Evolutionary conservation across 2,113 vertebrate species (phyloP).

Genomic region (Columba janthina): DNA sequence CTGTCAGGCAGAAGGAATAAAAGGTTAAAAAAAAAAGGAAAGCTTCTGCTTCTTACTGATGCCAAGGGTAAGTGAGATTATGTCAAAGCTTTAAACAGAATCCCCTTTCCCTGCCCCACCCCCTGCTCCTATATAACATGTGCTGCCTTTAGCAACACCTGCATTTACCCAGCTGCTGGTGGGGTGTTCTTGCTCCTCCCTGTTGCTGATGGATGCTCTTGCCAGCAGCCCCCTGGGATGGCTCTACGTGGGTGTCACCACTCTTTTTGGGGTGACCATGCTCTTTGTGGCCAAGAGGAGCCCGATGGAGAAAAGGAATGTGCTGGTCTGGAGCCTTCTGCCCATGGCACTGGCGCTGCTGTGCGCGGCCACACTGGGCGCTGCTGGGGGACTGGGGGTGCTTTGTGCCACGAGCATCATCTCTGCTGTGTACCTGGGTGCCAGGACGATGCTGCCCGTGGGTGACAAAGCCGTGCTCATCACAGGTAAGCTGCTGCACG

Average conservation of each 20-base stretch:
- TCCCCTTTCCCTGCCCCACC: slow-evolving; percentile 49
- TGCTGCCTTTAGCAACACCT: slow-evolving; percentile 18
- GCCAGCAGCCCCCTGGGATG: background rate
- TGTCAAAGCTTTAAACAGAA: slow-evolving; percentile 28
- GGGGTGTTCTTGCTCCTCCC: background rate
- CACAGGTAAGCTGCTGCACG: slow-evolving; percentile 74
- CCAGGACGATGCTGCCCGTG: slow-evolving; percentile 60
- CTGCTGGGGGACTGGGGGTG: slow-evolving; percentile 29
- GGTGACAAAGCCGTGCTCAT: slow-evolving; percentile 70
- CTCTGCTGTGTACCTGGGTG: background rate
- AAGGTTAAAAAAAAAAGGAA: slow-evolving; percentile 14
- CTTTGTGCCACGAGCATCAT: background rate
- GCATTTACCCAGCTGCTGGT: background rate
- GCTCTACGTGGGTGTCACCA: background rate
- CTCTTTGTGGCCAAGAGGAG: background rate
- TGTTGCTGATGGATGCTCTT: slow-evolving; percentile 16
- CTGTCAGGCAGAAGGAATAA: slow-evolving; percentile 12
- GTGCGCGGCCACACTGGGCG: background rate
- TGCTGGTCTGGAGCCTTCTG: slow-evolving; percentile 32
- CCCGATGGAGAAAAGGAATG: fast-evolving
- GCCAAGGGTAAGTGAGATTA: slow-evolving; percentile 32
- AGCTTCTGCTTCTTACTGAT: slow-evolving; percentile 36
- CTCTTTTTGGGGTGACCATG: background rate
- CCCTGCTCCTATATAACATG: slow-evolving; percentile 62
- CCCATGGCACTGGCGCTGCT: slow-evolving; percentile 9